A percentile compares a stretch with the other conserved stretches of the same genome.
phyloP scores from a whole-genome alignment of 2,888 invertebrate genomes.

The Sphecodes monilicornis region DNA sequence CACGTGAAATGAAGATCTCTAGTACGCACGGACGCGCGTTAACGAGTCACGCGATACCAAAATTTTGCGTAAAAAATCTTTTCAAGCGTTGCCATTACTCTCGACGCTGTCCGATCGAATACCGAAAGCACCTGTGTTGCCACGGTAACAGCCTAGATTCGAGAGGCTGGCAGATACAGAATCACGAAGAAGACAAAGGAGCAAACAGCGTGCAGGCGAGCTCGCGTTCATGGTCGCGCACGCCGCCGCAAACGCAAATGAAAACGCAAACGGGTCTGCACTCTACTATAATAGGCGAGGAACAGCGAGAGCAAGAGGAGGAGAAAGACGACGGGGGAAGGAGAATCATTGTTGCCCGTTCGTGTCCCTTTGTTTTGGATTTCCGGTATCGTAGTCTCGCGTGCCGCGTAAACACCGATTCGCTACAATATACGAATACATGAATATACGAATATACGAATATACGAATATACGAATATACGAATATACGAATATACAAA shows the following conservation, averaged over 20 bases:
- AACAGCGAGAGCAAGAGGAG: slow-evolving; percentile 36
- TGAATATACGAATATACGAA: neutral
- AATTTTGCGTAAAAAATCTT: neutral
- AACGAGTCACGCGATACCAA: no score
- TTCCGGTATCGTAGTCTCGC: slow-evolving; percentile 45
- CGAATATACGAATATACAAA: no score
- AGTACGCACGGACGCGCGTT: no score
- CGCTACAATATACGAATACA: neutral
- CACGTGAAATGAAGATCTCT: no score
- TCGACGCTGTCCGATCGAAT: neutral
- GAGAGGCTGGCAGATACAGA: slow-evolving; percentile 50
- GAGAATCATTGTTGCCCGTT: slow-evolving; percentile 43
- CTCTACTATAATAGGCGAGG: slow-evolving; percentile 15
- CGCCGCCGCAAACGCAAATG: neutral
- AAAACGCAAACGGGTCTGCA: neutral
- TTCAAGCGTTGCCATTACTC: neutral
- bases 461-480: no score
- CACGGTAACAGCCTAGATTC: slow-evolving; percentile 81
- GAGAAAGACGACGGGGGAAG: slow-evolving; percentile 24
- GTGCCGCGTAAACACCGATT: slow-evolving; percentile 35
- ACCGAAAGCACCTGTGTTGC: slow-evolving; percentile 68
- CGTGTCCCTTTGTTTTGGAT: slow-evolving; percentile 69
- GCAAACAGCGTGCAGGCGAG: slow-evolving; percentile 13
- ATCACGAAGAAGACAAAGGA: slow-evolving; percentile 38
- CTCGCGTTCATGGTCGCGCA: neutral